Percentiles rank a stretch among this genome's conserved stretches.
Conservation (phyloP, 53 echinoderm and acorn worm genomes). For the Mesocentrotus franciscanus region DNA sequence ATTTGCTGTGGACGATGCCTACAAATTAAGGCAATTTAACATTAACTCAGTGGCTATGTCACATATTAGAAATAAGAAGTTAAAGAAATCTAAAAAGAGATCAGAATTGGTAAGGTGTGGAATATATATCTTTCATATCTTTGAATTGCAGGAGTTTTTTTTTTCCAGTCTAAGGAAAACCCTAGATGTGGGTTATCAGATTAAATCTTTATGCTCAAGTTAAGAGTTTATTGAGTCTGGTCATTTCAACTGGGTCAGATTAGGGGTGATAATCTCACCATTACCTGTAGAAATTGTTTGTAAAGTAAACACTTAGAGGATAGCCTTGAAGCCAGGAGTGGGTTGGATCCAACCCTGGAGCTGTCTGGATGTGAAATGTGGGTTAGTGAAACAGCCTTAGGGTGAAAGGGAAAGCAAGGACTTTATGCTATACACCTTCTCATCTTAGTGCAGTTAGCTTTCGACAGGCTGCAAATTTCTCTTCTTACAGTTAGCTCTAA, state of each 20-base stretch:
- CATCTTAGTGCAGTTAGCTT: background rate
- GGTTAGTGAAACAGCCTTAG: conserved; percentile 31
- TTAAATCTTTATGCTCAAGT: background rate
- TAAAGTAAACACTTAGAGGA: background rate
- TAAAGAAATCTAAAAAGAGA: background rate
- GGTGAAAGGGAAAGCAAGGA: background rate
- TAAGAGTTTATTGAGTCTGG: conserved; percentile 34
- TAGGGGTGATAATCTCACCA: background rate
- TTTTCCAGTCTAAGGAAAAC: conserved; percentile 13
- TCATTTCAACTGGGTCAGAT: conserved; percentile 28
- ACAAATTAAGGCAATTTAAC: background rate
- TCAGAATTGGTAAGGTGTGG: background rate
- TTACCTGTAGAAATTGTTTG: conserved; percentile 6
- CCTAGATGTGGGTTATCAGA: conserved; percentile 45
- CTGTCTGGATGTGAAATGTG: conserved; percentile 33
- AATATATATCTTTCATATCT: conserved; percentile 9
- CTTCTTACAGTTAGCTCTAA: too few species aligned
- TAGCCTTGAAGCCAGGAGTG: background rate
- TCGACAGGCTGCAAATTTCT: too few species aligned
- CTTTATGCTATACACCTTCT: background rate
- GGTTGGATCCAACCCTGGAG: conserved; percentile 11
- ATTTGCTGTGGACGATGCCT: background rate
- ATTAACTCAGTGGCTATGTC: background rate
- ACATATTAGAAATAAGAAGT: background rate
- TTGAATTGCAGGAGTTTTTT: background rate